Percentiles rank a stretch among this genome's conserved stretches.
These are phyloP conservation scores for Akabosia matsudoensis DNA, from an alignment of 1,140 invertebrate genomes.

Conservation along the genomic window DNA sequence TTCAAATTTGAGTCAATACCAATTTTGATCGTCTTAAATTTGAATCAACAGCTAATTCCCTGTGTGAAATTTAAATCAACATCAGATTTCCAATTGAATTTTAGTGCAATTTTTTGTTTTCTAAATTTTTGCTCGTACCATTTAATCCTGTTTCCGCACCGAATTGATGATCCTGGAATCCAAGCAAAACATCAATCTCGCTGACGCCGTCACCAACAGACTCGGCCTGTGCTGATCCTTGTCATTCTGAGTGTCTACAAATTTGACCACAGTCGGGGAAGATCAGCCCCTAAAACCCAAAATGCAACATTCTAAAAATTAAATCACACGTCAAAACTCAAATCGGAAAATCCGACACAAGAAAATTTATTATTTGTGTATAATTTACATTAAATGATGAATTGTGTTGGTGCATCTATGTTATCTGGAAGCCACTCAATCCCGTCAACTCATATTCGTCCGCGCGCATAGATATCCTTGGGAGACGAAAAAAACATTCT, in stretches of 20 bases:
- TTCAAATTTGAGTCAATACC: background rate
- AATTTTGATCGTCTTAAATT: background rate
- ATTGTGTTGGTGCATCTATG: too few relatives aligned
- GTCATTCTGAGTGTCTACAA: conserved; percentile 98
- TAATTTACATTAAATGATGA: too few relatives aligned
- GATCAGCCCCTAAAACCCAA: conserved; percentile 69
- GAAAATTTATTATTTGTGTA: too few relatives aligned
- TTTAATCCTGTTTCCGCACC: conserved; percentile 30
- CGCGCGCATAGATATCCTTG: too few relatives aligned
- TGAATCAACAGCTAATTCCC: too few relatives aligned
- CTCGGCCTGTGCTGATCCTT: conserved; percentile 94
- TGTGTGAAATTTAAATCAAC: background rate
- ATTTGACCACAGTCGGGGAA: conserved; percentile 95
- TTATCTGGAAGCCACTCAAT: too few relatives aligned
- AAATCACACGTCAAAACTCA: too few relatives aligned
- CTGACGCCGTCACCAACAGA: conserved; percentile 82
- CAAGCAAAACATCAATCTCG: conserved; percentile 65
- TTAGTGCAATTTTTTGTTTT: background rate
- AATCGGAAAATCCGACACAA: too few relatives aligned
- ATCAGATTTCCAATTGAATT: background rate
- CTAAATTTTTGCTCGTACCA: conserved; percentile 2
- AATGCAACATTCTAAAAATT: too few relatives aligned
- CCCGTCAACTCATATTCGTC: too few relatives aligned
- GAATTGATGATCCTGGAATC: conserved; percentile 47
- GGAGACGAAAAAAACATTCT: too few relatives aligned